Evolutionary conservation across 2,888 invertebrate genomes (phyloP).

Genomic region (Charanyca ferruginea): DNA sequence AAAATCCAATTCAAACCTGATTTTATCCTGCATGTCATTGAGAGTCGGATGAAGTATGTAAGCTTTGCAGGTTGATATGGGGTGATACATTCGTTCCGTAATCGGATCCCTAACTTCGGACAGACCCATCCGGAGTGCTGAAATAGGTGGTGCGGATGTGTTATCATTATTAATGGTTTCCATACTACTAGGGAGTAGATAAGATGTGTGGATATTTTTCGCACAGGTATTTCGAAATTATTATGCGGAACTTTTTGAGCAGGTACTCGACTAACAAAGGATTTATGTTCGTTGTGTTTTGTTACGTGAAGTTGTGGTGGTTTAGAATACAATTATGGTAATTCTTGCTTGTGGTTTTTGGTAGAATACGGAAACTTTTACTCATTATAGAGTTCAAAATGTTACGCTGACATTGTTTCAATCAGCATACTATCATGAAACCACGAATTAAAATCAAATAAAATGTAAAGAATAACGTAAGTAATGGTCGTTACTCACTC

Average conservation of each 20-base stretch:
- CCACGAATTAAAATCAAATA: background rate
- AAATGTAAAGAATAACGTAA: slow-evolving; percentile 1
- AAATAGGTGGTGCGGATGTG: slow-evolving; percentile 63
- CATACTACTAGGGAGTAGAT: slow-evolving; percentile 53
- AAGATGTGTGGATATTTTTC: slow-evolving; percentile 54
- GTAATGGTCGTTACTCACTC: slow-evolving; percentile 2
- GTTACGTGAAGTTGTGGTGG: slow-evolving; percentile 37
- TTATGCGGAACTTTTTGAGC: slow-evolving; percentile 59
- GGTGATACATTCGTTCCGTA: slow-evolving; percentile 62
- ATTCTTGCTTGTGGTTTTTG: slow-evolving; percentile 29
- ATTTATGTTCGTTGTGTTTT: slow-evolving; percentile 47
- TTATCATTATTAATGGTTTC: slow-evolving; percentile 68
- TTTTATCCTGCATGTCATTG: slow-evolving; percentile 53
- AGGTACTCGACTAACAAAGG: slow-evolving; percentile 47
- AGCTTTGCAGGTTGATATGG: slow-evolving; percentile 53
- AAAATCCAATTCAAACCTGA: slow-evolving; percentile 38
- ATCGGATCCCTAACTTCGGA: slow-evolving; percentile 61
- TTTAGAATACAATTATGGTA: slow-evolving; percentile 54
- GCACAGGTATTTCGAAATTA: slow-evolving; percentile 53
- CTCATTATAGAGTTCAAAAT: slow-evolving; percentile 14
- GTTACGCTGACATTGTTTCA: background rate
- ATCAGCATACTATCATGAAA: background rate
- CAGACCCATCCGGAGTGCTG: slow-evolving; percentile 61
- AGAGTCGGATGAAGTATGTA: slow-evolving; percentile 45
- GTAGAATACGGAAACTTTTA: slow-evolving; percentile 16